Conservation (phyloP, 2,797 vertebrate species). For the Morus bassanus region DNA sequence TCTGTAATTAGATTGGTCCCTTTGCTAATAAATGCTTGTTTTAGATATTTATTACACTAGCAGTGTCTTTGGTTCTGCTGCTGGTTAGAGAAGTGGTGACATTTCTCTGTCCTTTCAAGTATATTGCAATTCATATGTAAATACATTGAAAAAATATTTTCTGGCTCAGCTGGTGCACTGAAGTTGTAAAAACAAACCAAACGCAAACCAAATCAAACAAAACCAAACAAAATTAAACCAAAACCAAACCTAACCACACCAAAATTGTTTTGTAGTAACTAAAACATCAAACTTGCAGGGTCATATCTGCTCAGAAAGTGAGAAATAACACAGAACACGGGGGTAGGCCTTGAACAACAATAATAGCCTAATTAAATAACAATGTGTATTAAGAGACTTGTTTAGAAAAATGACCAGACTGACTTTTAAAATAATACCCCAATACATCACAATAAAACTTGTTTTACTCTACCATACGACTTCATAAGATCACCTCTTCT, state of each 20-base stretch:
- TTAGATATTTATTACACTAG: background rate
- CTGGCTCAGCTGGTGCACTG: background rate
- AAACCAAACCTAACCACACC: background rate
- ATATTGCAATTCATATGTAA: background rate
- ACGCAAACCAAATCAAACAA: background rate
- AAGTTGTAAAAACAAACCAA: background rate
- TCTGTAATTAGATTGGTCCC: accelerated
- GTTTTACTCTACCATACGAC: background rate
- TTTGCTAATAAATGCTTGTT: background rate
- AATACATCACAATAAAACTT: background rate
- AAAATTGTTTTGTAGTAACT: background rate
- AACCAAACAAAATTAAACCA: background rate
- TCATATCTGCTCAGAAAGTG: background rate
- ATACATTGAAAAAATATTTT: background rate
- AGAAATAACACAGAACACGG: background rate
- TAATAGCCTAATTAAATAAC: background rate
- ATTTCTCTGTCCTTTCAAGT: background rate
- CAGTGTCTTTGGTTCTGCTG: background rate
- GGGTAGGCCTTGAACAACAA: background rate
- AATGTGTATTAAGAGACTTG: background rate
- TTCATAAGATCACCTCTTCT: background rate
- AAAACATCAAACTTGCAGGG: background rate
- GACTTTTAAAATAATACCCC: background rate
- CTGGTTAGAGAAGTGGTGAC: background rate
- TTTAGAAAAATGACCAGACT: background rate